Base-by-base conservation (phyloP, 92 coral and sea anemone genomes). In the Palythoa heliodiscus region DNA sequence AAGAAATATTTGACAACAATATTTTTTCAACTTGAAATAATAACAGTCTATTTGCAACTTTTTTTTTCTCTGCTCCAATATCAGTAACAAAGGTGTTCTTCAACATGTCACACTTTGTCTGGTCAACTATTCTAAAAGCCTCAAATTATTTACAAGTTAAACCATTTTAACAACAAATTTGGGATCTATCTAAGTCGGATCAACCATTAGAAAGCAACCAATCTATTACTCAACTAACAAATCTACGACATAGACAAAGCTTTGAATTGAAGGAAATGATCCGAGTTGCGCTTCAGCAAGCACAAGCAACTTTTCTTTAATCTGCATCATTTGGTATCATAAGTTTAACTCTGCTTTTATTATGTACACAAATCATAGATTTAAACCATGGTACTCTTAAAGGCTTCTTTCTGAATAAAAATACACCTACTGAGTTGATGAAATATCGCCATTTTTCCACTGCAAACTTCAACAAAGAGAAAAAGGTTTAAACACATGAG, bases 241-340 rank as follows among this genome's bases (percentile, higher is more conserved):
- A 29, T 29, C 35, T 29, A 29, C 35, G 14, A 47, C 54, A 63
- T 29, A 76, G 66, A 54, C 39, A 78, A 10, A 11, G 24, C 73
- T 43, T 64, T 66, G 60, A 14, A 63, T 17, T 7, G 43, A 76
- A 54, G 81, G 81, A 76, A 76, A 76, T 54, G 48, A 37, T 25
- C 6, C 12, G 24, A 76, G 63, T 11, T 76, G 81, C 66, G 84
- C 72, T 80, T 80, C 74, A 80, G 60, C 84, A 80, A 16, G 57
- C 84, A 80, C 47, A 61, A 80, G 66, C 43, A 20, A 17, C 22
- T 23, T 52, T 66, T 64, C 25, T 75, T 37, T 29, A 29, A 6
- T 43, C 84, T 4, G 19, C 10, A 69, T 66, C 71, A 60, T 40
- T 68, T 77, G 82, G 55, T 20, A 23, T 16, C 52, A 16, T 7